phyloP scores from a whole-genome alignment of 2,797 vertebrate genomes.

The Cirrhinus molitorella region DNA sequence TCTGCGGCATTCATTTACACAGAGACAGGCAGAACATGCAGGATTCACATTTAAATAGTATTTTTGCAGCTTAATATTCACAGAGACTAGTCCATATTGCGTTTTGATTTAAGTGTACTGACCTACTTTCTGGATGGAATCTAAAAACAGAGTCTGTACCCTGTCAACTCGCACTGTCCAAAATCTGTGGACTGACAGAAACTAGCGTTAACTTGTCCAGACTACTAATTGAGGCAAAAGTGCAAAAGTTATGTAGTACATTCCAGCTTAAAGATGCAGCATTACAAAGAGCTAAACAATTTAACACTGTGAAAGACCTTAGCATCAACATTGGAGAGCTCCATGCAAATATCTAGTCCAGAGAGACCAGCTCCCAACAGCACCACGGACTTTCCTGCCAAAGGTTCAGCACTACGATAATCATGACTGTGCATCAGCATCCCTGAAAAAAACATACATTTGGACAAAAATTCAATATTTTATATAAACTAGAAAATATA shows the following conservation, averaged over 20 bases:
- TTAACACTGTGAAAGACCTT: conserved; percentile 50
- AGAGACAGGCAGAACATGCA: too few species aligned
- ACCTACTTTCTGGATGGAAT: too few species aligned
- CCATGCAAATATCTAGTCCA: conserved; percentile 73
- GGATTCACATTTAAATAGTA: too few species aligned
- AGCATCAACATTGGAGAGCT: conserved; percentile 66
- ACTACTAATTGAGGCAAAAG: neutral
- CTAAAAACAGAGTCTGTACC: too few species aligned
- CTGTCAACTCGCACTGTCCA: too few species aligned
- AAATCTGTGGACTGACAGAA: neutral
- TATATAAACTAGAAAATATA: neutral
- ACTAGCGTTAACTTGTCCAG: neutral
- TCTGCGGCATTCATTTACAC: too few species aligned
- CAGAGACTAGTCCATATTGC: too few species aligned
- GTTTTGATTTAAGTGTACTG: too few species aligned
- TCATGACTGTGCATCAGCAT: conserved; percentile 74
- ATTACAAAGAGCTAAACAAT: neutral
- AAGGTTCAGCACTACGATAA: conserved; percentile 72
- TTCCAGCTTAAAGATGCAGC: neutral
- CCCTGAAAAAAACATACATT: conserved; percentile 59
- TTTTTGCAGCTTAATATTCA: too few species aligned
- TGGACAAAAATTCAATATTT: neutral
- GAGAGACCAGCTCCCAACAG: conserved; percentile 74
- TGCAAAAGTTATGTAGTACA: neutral
- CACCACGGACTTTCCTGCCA: conserved; percentile 69